phyloP scores from a whole-genome alignment of 1,140 invertebrate species.

The Coptotermes formosanus region DNA sequence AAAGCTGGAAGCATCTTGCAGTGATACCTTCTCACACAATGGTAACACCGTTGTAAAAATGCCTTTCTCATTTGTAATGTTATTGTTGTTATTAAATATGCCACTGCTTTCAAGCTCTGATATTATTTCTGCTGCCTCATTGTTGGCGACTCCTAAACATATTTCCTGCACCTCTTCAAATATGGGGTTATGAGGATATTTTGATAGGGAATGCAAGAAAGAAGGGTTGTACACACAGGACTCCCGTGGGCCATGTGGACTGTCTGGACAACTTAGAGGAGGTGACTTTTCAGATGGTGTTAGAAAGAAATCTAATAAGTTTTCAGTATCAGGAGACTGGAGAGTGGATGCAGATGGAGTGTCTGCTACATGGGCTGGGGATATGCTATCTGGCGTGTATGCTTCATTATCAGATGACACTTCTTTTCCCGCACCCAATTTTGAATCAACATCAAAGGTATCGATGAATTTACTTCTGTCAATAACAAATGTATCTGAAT shows the following conservation, averaged over 20 bases:
- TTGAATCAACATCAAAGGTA: neutral
- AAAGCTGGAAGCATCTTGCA: neutral
- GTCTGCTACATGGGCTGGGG: constrained; percentile 27
- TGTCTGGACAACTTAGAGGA: neutral
- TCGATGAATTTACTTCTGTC: neutral
- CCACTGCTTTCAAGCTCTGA: constrained; percentile 36
- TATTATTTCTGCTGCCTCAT: constrained; percentile 39
- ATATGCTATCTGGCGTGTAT: constrained; percentile 40
- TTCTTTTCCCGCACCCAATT: neutral
- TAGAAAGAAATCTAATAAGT: constrained; percentile 45
- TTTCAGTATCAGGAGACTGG: constrained; percentile 42
- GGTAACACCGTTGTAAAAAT: neutral
- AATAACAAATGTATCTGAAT: constrained; percentile 22
- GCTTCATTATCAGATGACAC: constrained; percentile 2
- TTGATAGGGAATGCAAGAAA: no score
- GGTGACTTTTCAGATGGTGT: constrained; percentile 36
- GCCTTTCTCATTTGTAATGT: neutral
- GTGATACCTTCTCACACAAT: neutral
- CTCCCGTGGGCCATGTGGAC: neutral
- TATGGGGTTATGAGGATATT: neutral
- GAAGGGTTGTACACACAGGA: neutral
- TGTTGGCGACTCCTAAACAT: constrained; percentile 31
- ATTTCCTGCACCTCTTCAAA: constrained; percentile 39
- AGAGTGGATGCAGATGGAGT: constrained; percentile 34
- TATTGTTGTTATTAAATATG: constrained; percentile 26